Conservation (phyloP, 2,888 invertebrate genomes). For the Siphlonurus alternatus region DNA sequence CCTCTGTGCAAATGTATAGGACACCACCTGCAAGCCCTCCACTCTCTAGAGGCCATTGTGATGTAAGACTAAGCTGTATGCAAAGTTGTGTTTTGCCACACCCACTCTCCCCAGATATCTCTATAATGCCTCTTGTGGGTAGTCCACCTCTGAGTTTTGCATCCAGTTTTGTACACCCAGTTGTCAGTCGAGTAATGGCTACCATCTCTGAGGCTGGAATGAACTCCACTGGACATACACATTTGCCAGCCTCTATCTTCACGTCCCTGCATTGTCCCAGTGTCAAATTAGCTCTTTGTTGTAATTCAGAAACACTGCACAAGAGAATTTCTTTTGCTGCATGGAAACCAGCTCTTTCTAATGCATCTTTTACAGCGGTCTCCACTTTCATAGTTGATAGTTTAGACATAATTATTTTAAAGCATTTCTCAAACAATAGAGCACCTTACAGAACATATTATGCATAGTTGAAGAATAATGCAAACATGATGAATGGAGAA, state of each 20-base stretch:
- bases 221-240: background rate
- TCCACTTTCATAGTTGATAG: background rate
- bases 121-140: conserved; percentile 47
- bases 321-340: background rate
- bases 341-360: background rate
- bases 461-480: too few relatives aligned
- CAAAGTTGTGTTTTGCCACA: conserved; percentile 69
- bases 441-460: too few relatives aligned
- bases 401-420: background rate
- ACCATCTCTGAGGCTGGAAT: background rate
- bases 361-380: background rate
- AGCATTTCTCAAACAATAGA: too few relatives aligned
- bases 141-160: conserved; percentile 47
- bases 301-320: background rate
- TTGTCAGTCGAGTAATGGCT: conserved; percentile 18
- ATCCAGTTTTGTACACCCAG: conserved; percentile 44
- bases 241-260: background rate
- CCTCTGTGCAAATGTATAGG: conserved; percentile 63
- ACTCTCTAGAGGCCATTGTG: conserved; percentile 34
- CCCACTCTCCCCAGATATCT: conserved; percentile 66
- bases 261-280: background rate
- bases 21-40: conserved; percentile 26
- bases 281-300: background rate
- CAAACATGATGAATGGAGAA: too few relatives aligned
- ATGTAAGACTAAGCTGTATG: conserved; percentile 48